A percentile compares a stretch with the other conserved stretches of the same genome.
Evolutionary conservation across 2,113 vertebrate species (phyloP).

Genomic region (Rousettus leschenaultii): DNA sequence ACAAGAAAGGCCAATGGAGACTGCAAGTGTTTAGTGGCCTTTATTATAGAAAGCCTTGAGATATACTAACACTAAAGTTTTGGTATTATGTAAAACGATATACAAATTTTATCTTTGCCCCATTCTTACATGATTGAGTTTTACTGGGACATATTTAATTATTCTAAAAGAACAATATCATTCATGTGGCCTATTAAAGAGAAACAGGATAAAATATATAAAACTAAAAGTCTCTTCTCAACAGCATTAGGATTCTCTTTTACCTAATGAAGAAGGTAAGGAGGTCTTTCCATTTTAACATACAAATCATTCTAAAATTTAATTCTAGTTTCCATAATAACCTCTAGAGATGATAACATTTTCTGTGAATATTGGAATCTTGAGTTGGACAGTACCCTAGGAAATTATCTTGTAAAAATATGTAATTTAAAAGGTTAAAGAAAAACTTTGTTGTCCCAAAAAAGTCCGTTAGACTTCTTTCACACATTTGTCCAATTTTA

Average conservation of each 20-base stretch:
- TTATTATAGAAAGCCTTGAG: neutral
- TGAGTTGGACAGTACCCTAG: neutral
- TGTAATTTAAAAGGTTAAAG: neutral
- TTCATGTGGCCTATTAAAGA: neutral
- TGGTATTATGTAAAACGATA: neutral
- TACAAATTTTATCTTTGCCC: neutral
- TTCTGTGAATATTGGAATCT: neutral
- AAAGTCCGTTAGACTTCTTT: neutral
- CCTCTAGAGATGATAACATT: neutral
- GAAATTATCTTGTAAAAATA: neutral
- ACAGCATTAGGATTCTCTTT: neutral
- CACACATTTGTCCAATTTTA: neutral
- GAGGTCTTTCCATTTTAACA: neutral
- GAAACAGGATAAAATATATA: neutral
- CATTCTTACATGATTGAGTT: neutral
- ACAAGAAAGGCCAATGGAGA: neutral
- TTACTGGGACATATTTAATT: slow-evolving; percentile 17
- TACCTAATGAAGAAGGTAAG: neutral
- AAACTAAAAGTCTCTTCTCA: slow-evolving; percentile 8
- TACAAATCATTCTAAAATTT: neutral
- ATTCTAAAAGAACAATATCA: slow-evolving; percentile 11
- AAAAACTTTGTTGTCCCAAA: neutral
- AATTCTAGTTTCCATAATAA: neutral
- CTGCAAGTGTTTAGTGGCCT: neutral
- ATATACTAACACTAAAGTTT: neutral